Percentiles rank a stretch among this genome's conserved stretches.
These are phyloP conservation scores for Stenichneumon culpator DNA, from an alignment of 2,888 invertebrate genomes.

Conservation along the genomic window DNA sequence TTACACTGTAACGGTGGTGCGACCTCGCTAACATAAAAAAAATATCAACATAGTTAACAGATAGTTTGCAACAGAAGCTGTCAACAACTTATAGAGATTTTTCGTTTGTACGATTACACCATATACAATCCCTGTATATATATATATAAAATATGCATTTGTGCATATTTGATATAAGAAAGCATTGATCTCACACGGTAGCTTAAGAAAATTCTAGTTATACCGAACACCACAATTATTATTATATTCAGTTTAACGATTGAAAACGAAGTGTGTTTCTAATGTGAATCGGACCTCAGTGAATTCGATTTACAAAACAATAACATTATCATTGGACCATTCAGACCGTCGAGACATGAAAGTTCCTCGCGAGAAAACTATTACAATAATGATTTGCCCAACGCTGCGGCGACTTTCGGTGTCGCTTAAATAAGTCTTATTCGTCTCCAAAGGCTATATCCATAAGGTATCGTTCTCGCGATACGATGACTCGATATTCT, in stretches of 20 bases:
- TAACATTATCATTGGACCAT: conserved; percentile 47
- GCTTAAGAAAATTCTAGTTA: conserved; percentile 23
- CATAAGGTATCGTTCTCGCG: conserved; percentile 2
- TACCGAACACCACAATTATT: conserved; percentile 54
- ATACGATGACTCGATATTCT: conserved; percentile 24
- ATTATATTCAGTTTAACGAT: conserved; percentile 52
- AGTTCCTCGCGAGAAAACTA: conserved; percentile 31
- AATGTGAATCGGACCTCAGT: conserved; percentile 50
- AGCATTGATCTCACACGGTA: conserved; percentile 6
- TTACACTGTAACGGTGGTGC: conserved; percentile 26
- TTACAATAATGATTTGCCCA: conserved; percentile 59
- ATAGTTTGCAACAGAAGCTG: conserved; percentile 23
- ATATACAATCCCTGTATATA: conserved; percentile 10
- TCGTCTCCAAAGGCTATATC: conserved; percentile 28
- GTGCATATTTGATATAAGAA: conserved; percentile 19
- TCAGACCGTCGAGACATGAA: conserved; percentile 49
- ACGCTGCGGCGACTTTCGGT: conserved; percentile 41
- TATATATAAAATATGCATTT: conserved; percentile 17
- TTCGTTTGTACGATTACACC: conserved; percentile 38
- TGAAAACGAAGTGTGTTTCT: conserved; percentile 35
- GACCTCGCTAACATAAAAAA: conserved; percentile 24
- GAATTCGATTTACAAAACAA: conserved; percentile 44
- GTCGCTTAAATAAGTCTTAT: conserved; percentile 60
- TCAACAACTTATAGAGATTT: conserved; percentile 31
- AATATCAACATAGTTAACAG: conserved; percentile 7